phyloP scores from a whole-genome alignment of 2,113 vertebrate genomes.

The Chitala chitala region DNA sequence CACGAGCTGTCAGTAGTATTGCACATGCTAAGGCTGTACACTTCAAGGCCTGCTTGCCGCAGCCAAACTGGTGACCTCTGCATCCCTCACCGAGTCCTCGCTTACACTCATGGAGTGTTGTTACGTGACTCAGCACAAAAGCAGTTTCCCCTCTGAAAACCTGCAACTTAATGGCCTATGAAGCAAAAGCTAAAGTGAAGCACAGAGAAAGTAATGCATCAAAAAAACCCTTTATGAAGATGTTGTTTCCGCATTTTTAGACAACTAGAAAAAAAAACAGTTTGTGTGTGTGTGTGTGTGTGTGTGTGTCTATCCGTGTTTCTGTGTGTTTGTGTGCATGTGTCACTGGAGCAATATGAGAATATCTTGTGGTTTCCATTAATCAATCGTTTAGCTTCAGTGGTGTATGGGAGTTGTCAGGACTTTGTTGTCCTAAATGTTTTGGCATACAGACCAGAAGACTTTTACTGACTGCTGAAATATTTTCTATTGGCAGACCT shows the following conservation, averaged over 20 bases:
- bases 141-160: conserved; percentile 11
- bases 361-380: too few relatives aligned
- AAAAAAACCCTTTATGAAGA: not conserved
- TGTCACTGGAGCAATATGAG: too few relatives aligned
- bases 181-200: not conserved
- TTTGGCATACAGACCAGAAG: not conserved
- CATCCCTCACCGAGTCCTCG: conserved; percentile 16
- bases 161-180: not conserved
- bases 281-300: not conserved
- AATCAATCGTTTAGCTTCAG: too few relatives aligned
- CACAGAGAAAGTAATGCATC: not conserved
- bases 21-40: conserved; percentile 14
- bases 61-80: conserved; percentile 26
- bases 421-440: not conserved
- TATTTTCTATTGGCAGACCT: not conserved
- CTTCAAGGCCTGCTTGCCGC: not conserved
- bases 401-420: too few relatives aligned
- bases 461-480: not conserved
- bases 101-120: conserved; percentile 19
- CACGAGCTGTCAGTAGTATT: conserved; percentile 22
- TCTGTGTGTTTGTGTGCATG: not conserved
- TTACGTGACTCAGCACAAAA: not conserved
- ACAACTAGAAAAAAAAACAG: not conserved
- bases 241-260: not conserved
- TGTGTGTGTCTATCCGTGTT: not conserved